These are phyloP conservation scores for Eulemur coronatus DNA, from an alignment of 2,797 vertebrate genomes.

Conservation along the genomic window DNA sequence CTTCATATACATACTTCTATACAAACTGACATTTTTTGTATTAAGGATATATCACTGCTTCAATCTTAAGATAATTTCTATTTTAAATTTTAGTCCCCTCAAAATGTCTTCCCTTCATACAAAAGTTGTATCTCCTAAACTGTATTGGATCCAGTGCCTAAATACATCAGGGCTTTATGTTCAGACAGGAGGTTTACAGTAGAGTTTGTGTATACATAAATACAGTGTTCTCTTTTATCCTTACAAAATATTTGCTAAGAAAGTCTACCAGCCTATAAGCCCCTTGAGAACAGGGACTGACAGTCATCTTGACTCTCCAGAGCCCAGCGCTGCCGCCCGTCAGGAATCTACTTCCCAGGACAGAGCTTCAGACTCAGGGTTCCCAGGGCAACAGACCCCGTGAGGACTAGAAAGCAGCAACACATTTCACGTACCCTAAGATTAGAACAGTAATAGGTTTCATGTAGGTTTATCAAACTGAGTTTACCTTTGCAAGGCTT, in stretches of 20 bases:
- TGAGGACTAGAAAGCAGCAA: slow-evolving; percentile 23
- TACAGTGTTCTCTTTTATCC: not conserved
- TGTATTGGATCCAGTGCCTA: not conserved
- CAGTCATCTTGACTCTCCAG: not conserved
- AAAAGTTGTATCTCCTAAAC: not conserved
- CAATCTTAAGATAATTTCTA: not conserved
- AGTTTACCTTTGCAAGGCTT: not conserved
- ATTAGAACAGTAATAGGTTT: not conserved
- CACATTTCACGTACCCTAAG: slow-evolving; percentile 8
- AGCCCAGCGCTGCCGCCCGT: not conserved
- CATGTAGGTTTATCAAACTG: not conserved
- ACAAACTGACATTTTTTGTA: not conserved
- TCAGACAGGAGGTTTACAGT: not conserved
- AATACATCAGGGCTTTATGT: not conserved
- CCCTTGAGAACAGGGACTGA: not conserved
- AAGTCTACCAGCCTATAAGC: not conserved
- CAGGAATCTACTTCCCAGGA: not conserved
- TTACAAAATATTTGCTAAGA: not conserved
- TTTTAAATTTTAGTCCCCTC: not conserved
- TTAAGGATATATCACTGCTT: not conserved
- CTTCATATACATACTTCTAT: not conserved
- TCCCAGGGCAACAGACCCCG: slow-evolving; percentile 36
- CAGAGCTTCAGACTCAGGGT: not conserved
- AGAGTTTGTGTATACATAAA: not conserved
- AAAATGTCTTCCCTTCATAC: not conserved